Evolutionary conservation across 2,888 invertebrate species (phyloP), one percentile per base, ranked within the genome.

Genomic region (Epirrita christyi): DNA sequence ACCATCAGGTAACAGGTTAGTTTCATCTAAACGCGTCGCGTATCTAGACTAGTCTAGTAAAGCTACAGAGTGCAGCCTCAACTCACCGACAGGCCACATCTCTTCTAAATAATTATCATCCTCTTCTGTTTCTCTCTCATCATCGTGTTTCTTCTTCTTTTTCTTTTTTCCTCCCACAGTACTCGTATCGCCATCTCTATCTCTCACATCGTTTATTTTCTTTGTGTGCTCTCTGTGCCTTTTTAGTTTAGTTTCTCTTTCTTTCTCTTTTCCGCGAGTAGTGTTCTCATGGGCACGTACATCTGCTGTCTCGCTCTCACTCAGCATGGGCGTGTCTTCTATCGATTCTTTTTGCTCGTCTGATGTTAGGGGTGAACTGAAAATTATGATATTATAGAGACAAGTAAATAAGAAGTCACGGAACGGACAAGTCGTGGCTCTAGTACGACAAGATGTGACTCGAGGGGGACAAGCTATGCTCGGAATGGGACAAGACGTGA

Each of bases 291-390:
- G 4, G 11, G 36, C 4, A 2, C 36, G 36, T 6, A 6, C n/a
- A n/a, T n/a, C n/a, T n/a, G 34, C 41, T 0, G 41, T 14, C 9
- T 48, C 64, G 14, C 37, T 15, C 37, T 59, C 67, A 42, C 58
- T 60, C 47, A 56, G 27, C 69, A 72, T 66, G 1, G 72, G 67
- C 28, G 60, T n/a, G 38, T 73, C 74, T 34, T 76, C 75, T 11
- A 61, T 37, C 0, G 55, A 60, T 0, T 53, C 47, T 8, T 21
- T 21, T 21, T 14, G 21, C 10, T 57, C 60, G 2, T 36, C 60
- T 0, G 54, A 63, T 13, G 38, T 43, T n/a, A 15, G 41, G 10
- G 40, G 32, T 4, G 8, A 8, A 27, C 40, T 29, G 44, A 6
- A 41, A 27, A 21, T 1, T 9, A 41, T 41, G 21, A 29, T 29